Percentiles rank a stretch among this genome's conserved stretches.
phyloP scores from a whole-genome alignment of 2,113 vertebrate genomes.

The Zosterops lateralis region DNA sequence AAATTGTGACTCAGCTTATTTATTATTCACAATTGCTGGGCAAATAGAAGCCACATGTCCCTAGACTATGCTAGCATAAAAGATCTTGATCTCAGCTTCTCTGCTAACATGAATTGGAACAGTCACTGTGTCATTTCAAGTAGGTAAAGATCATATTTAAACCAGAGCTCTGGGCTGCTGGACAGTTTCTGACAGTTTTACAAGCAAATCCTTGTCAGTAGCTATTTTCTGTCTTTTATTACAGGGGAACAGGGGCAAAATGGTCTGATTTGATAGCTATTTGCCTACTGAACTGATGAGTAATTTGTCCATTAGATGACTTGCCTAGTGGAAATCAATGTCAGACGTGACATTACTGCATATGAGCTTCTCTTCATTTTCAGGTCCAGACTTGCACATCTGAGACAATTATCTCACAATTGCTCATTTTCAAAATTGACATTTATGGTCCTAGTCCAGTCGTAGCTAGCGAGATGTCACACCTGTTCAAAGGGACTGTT shows the following conservation, averaged over 20 bases:
- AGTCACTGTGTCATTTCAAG: background rate
- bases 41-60: constrained; percentile 42
- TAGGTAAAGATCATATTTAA: constrained; percentile 8
- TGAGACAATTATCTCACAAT: background rate
- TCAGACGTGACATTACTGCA: background rate
- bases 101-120: background rate
- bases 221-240: background rate
- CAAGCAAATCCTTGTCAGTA: constrained; percentile 13
- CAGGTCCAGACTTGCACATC: background rate
- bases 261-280: background rate
- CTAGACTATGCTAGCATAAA: background rate
- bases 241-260: background rate
- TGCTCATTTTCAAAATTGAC: background rate
- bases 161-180: background rate
- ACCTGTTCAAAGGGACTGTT: background rate
- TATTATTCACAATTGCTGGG: constrained; percentile 15
- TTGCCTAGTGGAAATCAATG: background rate
- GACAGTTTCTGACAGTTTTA: constrained; percentile 34
- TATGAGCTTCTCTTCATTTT: background rate
- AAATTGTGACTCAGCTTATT: constrained; percentile 23
- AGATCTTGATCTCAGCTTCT: background rate
- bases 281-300: background rate
- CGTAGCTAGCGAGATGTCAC: background rate
- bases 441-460: background rate
- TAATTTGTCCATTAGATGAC: background rate